phyloP scores from a whole-genome alignment of 1,140 invertebrate species.

The Araneus ventricosus region DNA sequence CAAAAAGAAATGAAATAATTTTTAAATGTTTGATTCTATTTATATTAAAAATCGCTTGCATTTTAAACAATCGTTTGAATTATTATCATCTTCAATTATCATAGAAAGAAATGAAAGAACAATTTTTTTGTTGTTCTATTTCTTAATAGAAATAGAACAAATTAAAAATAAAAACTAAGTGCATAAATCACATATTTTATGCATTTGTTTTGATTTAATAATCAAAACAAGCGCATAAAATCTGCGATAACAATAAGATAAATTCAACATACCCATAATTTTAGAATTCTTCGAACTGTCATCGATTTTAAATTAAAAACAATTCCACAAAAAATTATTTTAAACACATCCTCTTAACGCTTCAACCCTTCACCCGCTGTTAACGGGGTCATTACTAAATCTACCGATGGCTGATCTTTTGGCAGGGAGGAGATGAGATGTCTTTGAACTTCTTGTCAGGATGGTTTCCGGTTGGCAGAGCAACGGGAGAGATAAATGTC shows the following conservation, averaged over 20 bases:
- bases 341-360: neutral
- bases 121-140: too few species aligned
- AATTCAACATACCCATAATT: neutral
- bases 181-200: too few species aligned
- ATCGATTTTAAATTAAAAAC: neutral
- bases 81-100: too few species aligned
- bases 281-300: neutral
- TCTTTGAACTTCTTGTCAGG: conserved; percentile 13
- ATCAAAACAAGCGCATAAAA: neutral
- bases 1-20: too few species aligned
- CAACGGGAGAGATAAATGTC: neutral
- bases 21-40: too few species aligned
- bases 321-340: neutral
- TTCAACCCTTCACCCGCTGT: neutral
- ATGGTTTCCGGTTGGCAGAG: neutral
- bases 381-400: neutral
- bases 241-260: neutral
- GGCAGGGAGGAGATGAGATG: neutral
- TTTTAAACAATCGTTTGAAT: too few species aligned
- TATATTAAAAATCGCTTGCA: too few species aligned
- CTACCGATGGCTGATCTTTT: neutral
- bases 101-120: too few species aligned
- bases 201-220: too few species aligned
- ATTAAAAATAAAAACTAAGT: too few species aligned
- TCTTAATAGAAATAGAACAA: too few species aligned